Evolutionary conservation across 2,888 invertebrate genomes (phyloP).

Genomic region (Linnaemya vulpina): DNA sequence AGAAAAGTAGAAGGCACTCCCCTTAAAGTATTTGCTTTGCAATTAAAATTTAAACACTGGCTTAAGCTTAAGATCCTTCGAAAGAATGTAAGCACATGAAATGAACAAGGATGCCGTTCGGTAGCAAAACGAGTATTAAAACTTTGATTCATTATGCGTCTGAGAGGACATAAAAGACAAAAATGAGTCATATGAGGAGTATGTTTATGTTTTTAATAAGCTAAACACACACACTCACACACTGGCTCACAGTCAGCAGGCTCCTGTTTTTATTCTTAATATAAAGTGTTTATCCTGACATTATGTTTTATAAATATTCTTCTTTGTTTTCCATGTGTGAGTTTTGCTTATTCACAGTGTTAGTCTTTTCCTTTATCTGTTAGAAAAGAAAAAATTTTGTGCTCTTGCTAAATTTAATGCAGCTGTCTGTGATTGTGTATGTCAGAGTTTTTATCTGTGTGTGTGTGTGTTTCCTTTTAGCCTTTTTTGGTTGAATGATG

Average conservation of each 20-base stretch:
- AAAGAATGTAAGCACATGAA: conserved; percentile 23
- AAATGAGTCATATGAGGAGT: conserved; percentile 37
- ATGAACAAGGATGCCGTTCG: conserved; percentile 41
- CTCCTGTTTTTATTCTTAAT: neutral
- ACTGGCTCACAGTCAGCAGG: neutral
- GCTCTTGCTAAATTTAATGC: neutral
- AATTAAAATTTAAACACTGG: conserved; percentile 69
- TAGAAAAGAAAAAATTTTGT: neutral
- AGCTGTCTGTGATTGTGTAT: neutral
- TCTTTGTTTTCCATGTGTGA: conserved; percentile 46
- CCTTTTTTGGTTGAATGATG: conserved; percentile 58
- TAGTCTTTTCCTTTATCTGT: conserved; percentile 58
- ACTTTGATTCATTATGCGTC: conserved; percentile 60
- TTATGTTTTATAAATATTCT: conserved; percentile 42
- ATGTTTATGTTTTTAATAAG: conserved; percentile 64
- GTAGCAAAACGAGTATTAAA: conserved; percentile 15
- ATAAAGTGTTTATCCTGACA: conserved; percentile 52
- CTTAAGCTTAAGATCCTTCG: conserved; percentile 62
- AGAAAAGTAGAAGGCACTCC: neutral
- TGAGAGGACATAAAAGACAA: conserved; percentile 42
- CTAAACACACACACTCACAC: conserved; percentile 38
- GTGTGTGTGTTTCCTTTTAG: conserved; percentile 35
- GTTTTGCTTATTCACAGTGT: conserved; percentile 64
- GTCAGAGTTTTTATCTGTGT: neutral
- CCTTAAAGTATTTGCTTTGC: conserved; percentile 70